Evolutionary conservation across 2,113 vertebrate species (phyloP), one percentile per base, ranked within the genome.

Genomic region (Pelodiscus sinensis): DNA sequence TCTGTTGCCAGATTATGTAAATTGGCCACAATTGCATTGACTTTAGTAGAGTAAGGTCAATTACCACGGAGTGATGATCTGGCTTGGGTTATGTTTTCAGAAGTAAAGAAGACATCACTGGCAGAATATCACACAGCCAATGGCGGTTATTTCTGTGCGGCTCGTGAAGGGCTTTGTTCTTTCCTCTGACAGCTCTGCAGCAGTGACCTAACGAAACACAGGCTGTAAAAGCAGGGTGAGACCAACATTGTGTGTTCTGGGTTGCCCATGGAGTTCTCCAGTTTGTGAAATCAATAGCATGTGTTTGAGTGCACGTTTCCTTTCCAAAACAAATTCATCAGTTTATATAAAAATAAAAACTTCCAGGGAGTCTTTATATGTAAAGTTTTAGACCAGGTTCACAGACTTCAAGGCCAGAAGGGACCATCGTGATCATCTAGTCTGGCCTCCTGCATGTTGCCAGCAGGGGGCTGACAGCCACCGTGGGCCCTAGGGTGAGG

Each of bases 1-100:
- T 3, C 0, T 2, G 85, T 5, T 60, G 83, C 54, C 0, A 14
- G 21, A 14, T 50, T 12, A 24, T 0, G 2, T 38, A 22, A 62
- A 52, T 8, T 50, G 13, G 15, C 27, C 62, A 13, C 8, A 57
- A 3, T 1, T 79, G 5, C 35, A 58, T 58, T 31, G 55, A 56
- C 79, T 44, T 29, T 8, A 27, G 22, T 14, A 6, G 38, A 77
- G 5, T 4, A 38, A 2, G 10, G 4, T 18, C 4, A 5, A 2
- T 77, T 78, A 77, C 31, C 19, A 81, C 27, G 8, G 65, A 56
- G 38, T 86, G 84, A 52, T 14, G 21, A 27, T 62, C 21, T 24
- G 51, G 9, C 51, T 25, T 9, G 11, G 57, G 58, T 57, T 13
- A 77, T 51, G 44, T 79, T 60, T 79, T 14, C 51, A 71, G 31